Evolutionary conservation across 2,888 invertebrate genomes (phyloP), one percentile per base, ranked within the genome.

Genomic region (Aromia moschata): DNA sequence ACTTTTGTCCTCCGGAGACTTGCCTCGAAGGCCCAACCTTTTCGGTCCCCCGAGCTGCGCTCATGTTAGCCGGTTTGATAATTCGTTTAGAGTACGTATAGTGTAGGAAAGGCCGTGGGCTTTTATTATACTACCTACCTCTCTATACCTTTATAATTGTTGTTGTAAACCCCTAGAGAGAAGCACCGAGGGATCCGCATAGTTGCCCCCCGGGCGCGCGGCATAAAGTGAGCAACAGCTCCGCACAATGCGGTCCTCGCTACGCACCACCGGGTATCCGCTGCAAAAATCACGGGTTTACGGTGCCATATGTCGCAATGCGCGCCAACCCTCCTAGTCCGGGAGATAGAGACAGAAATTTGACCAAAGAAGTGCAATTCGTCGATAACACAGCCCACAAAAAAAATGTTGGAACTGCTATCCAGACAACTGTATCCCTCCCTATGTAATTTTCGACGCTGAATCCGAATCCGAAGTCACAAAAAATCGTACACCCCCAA

Each of bases 111-210:
- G 44, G 38, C 58, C 51, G 58, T 58, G 53, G 58, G 58, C 53
- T 58, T n/a, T 58, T 58, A 53, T 59, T 59, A 38, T 54, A 53
- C 67, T 71, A 70, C 72, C 69, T 72, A 70, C 70, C 69, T 69
- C 70, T 65, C 70, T 70, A 69, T 71, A 66, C 72, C 69, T 70
- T 70, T 69, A 73, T 74, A 74, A 74, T 74, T 73, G 74, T 69
- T 71, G 70, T 70, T 70, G 67, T 65, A 71, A 70, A 72, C 72
- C 73, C 72, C 73, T 62, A 69, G 70, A 68, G 71, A 69, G 73
- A 67, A 60, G 62, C 63, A 65, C 67, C 49, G 59, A 61, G 64
- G 52, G 66, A 45, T 52, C 52, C 52, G 17, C 25, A 20, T 45
- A 31, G 41, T 41, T 47, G 60, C 66, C 62, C 51, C n/a, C 46